Evolutionary conservation across 2,113 vertebrate species (phyloP), one percentile per base, ranked within the genome.

Genomic region (Argyrosomus japonicus): DNA sequence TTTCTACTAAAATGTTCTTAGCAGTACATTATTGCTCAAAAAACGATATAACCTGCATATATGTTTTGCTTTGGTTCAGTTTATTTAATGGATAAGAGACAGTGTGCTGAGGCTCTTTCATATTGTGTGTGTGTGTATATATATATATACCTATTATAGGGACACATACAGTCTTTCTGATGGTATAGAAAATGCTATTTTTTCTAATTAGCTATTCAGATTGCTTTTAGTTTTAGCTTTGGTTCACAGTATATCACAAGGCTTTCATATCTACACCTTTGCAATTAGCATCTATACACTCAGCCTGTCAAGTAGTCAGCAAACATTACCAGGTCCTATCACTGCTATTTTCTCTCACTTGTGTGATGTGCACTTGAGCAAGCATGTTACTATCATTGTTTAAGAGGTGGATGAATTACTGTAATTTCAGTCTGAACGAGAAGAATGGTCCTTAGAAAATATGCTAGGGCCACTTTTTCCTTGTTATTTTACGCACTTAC

Each of bases 361-460:
- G 18, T 27, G 62, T 58, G 61, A 77, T 57, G 7, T 51, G 47
- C 43, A 23, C 45, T 61, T 43, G 15, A 68, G 69, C 53, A 36
- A 69, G 75, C 53, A 82, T 84, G 80, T 78, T 53, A 79, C 84
- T 62, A 25, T 73, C 43, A 86, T 82, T 93, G 71, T 69, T 77
- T 62, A 78, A 64, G 40, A 32, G 51, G 40, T 48, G 23, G 45
- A 23, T 64, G 53, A 84, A 89, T 91, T 43, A 81, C 75, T 77
- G 74, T 84, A 65, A 89, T 93, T 93, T 87, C 45, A 36, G 74
- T 5, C 53, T 25, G 45, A 56, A 63, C 48, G 56, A 58, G 64
- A 64, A 23, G 56, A 54, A 29, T 48, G 60, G 57, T 78, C 74
- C 85, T 83, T 79, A 76, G 53, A 63, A 74, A 68, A 43, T 8